Base-by-base conservation (phyloP, 2,113 vertebrate genomes). In the Cichladusa arquata region DNA sequence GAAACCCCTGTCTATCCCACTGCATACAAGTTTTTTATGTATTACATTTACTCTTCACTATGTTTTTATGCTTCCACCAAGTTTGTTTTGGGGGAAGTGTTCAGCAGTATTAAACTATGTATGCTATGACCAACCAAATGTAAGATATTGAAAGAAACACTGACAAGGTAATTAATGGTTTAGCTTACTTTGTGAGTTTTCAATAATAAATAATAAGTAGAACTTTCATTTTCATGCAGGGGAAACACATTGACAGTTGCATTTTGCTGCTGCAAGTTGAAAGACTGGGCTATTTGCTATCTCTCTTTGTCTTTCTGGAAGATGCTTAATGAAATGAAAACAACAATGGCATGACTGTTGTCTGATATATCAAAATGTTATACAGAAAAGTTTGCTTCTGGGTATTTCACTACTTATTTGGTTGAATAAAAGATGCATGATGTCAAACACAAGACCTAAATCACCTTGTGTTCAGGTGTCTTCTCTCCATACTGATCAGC, bases 151-250 rank as follows among this genome's bases (percentile, higher is more conserved):
- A 94, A 97, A 97, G 90, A 97, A 93, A 77, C 26, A 36, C 25
- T 95, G 86, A 65, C 91, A 90, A 72, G 58, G 34, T 98, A 98
- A 98, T 98, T 98, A 98, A 98, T 96, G 74, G 34, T 93, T 96
- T 97, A 93, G 66, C 14, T 91, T 58, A 96, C 53, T 97, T 51
- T 79, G 50, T 29, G 42, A 96, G 5, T 95, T 97, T 98, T 96
- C 81, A 67, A 25, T 97, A 97, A 96, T 96, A 98, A 98, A 97
- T 97, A 97, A 86, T 71, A 96, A 92, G n/a, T 54, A 33, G 16
- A 79, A 72, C 12, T 93, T 72, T 80, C 19, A 26, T 92, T 95
- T 48, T 88, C 1, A 90, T 64, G 36, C 15, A 80, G 33, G 10
- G 70, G 19, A 78, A 90, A 36, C 57, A 70, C 8, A 7, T 36